These are phyloP conservation scores for Cecropterus lyciades DNA, from an alignment of 1,140 invertebrate species.

Conservation along the genomic window DNA sequence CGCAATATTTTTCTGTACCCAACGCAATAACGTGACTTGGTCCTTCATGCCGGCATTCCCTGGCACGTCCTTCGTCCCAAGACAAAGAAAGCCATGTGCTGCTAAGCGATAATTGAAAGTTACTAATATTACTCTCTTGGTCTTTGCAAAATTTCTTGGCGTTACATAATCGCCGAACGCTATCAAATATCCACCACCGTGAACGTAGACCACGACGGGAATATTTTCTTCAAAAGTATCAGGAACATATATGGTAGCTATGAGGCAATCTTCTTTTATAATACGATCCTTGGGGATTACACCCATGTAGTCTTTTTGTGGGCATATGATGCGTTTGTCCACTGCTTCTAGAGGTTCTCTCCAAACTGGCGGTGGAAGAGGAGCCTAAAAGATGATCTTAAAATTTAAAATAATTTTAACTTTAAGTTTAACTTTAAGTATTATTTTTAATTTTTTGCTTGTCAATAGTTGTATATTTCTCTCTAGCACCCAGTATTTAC, in stretches of 20 bases:
- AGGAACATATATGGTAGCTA: conserved; percentile 56
- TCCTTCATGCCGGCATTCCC: conserved; percentile 40
- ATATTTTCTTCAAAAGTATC: conserved; percentile 49
- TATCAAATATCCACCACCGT: conserved; percentile 53
- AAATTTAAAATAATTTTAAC: neutral
- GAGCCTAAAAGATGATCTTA: conserved; percentile 48
- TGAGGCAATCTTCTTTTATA: conserved; percentile 53
- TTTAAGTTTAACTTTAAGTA: neutral
- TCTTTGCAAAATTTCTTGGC: conserved; percentile 30
- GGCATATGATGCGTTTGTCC: conserved; percentile 51
- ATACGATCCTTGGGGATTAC: conserved; percentile 5
- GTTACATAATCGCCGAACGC: conserved; percentile 35
- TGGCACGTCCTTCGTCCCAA: conserved; percentile 23
- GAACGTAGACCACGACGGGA: conserved; percentile 56
- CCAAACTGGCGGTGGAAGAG: conserved; percentile 53
- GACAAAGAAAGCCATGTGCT: conserved; percentile 37
- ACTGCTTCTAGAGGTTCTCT: conserved; percentile 52
- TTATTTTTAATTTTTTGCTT: no score
- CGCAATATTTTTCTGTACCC: conserved; percentile 40
- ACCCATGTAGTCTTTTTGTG: conserved; percentile 38
- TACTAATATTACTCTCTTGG: conserved; percentile 40
- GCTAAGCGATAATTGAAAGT: conserved; percentile 46
- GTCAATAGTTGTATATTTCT: no score
- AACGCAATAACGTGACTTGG: conserved; percentile 11
- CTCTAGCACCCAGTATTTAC: no score